Evolutionary conservation across 37 sponge, comb jelly and placozoan genomes (phyloP), one percentile per base, ranked within the genome.

Genomic region (Crambe crambe): DNA sequence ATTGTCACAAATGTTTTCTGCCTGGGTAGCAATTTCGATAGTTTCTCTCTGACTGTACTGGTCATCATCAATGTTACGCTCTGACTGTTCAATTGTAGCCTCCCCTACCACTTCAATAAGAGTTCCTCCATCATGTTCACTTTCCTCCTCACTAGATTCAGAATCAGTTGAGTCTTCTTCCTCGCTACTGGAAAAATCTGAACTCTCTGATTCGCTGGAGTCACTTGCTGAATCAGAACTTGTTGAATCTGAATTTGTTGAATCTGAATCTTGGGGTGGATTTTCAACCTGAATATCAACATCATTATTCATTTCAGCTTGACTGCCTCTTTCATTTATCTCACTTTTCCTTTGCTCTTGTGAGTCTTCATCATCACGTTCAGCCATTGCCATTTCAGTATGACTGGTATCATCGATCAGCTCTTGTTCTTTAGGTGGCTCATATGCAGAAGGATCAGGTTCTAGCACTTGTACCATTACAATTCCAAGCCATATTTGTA

Each of bases 51-150:
- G 30, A 34, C 30, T 3, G 15, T 2, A 30, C 2, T 26, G 2
- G 25, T 34, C 25, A 17, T 17, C 66, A 8, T 18, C 66, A 20
- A 65, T 65, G 12, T 35, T 4, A 10, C 74, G 56, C 6, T 43
- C 47, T 8, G 77, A 74, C 36, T 89, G 59, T 59, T 85, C 94
- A 69, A 80, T 44, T 12, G 23, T 75, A 17, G 76, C 83, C 63
- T 86, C 94, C 23, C 80, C 84, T 68, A 76, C 34, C 23, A 89
- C 72, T 8, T 85, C 83, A 68, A 89, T 76, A 8, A 74, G 32
- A 2, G 2, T 6, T 29, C 12, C 66, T 31, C 10, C 35, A 18
- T 65, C 66, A 34, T 65, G 32, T 31, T 65, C 66, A 29, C 25
- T 17, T 3, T 65, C 66, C 12, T 65, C 66, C 3, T 65, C 66